A percentile compares a stretch with the other conserved stretches of the same genome.
phyloP scores from a whole-genome alignment of 2,797 vertebrate species.

The Dryobates pubescens region DNA sequence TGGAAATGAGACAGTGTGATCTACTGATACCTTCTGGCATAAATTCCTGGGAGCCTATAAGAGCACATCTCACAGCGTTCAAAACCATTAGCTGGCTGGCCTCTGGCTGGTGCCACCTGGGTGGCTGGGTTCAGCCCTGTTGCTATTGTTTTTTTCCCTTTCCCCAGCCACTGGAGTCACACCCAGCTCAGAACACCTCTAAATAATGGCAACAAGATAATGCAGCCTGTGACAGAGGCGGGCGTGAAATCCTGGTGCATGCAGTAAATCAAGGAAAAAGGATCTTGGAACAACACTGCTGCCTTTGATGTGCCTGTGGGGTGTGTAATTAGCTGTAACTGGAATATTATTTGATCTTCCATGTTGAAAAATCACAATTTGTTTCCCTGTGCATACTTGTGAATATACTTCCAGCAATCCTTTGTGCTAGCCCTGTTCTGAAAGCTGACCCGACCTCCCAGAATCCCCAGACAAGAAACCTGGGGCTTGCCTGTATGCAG shows the following conservation, averaged over 20 bases:
- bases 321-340: constrained; percentile 72
- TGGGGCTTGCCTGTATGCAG: not conserved
- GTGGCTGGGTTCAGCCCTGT: not conserved
- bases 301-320: constrained; percentile 50
- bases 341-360: constrained; percentile 67
- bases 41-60: not conserved
- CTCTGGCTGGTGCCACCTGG: not conserved
- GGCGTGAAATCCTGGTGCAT: constrained; percentile 16
- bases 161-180: not conserved
- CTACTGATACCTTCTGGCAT: not conserved
- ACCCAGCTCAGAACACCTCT: not conserved
- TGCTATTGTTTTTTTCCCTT: not conserved
- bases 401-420: not conserved
- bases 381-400: constrained; percentile 50
- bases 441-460: not conserved
- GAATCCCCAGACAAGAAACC: not conserved
- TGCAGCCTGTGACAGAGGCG: not conserved
- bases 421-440: not conserved
- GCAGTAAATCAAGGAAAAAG: not conserved
- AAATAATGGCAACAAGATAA: not conserved
- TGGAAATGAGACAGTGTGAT: not conserved
- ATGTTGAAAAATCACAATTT: constrained; percentile 69
- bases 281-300: not conserved
- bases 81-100: not conserved
- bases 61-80: not conserved